Evolutionary conservation across 2,888 invertebrate genomes (phyloP), one percentile per base, ranked within the genome.

Genomic region (Hydriomena furcata): DNA sequence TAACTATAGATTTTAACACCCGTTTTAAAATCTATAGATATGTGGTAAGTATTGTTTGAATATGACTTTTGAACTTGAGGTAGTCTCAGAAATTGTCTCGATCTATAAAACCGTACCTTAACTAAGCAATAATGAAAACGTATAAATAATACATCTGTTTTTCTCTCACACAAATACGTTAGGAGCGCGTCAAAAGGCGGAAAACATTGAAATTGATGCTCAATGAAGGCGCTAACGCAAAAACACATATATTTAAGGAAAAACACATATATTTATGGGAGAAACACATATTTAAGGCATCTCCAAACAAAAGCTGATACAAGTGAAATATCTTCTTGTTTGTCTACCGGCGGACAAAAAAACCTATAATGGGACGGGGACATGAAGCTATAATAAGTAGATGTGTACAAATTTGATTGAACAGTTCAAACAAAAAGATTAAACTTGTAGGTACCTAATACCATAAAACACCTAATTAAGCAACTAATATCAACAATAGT

Each of bases 291-390:
- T 63, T 62, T 61, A 63, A 65, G 58, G 58, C 56, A 55, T 59
- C 59, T 40, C 54, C 59, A 61, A 60, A 60, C 60, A 67, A 58
- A 55, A 47, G 55, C 44, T 45, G 55, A 56, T 50, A 55, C 43
- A 53, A 57, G 59, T 68, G 60, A 66, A 65, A 68, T 64, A 66
- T 68, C 58, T 62, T 55, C 49, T 35, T 57, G 64, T 65, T 65
- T 65, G 63, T 44, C 43, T 62, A 24, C 34, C 37, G 17, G 57
- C 61, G 49, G 53, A 58, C 50, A 63, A 65, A 63, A 70, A 68
- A 61, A 63, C 60, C 60, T 58, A 62, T 68, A 71, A 57, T 67
- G 52, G 52, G 52, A 55, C 46, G 48, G 21, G 1, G 5, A 1
- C 41, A 5, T 10, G 24, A 31, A 63, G 32, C n/a, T 38, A 23